phyloP scores from a whole-genome alignment of 2,888 invertebrate species.

The Lydus trimaculatus region DNA sequence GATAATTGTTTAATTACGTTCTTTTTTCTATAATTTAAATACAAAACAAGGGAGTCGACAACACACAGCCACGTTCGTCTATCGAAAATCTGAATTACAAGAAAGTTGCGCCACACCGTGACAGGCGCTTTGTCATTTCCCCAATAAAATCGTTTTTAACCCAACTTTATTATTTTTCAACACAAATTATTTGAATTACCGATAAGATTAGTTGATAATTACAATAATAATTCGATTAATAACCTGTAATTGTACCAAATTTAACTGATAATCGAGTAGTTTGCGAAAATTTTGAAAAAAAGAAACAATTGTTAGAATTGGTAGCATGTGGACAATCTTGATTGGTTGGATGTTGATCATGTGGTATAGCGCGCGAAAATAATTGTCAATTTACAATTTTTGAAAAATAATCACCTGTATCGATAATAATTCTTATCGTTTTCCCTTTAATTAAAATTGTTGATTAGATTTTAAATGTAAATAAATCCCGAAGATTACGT shows the following conservation, averaged over 20 bases:
- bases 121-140: constrained; percentile 25
- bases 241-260: not conserved
- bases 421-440: not conserved
- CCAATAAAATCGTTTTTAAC: constrained; percentile 10
- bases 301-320: constrained; percentile 27
- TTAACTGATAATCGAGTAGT: not conserved
- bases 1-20: too few species aligned
- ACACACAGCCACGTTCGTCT: not conserved
- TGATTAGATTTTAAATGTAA: not conserved
- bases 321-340: constrained; percentile 62
- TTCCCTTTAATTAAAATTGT: not conserved
- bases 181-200: not conserved
- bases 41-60: too few species aligned
- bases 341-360: constrained; percentile 58
- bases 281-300: not conserved
- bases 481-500: constrained; percentile 37
- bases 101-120: constrained; percentile 28
- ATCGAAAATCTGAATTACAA: constrained; percentile 7
- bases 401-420: not conserved
- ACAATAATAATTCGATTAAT: not conserved
- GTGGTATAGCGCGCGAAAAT: constrained; percentile 35
- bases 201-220: not conserved
- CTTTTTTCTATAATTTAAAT: too few species aligned
- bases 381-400: constrained; percentile 22
- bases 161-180: constrained; percentile 20